A percentile compares a stretch with the other conserved stretches of the same genome.
Conservation (phyloP, 1,140 invertebrate species). For the Drosophila neocordata region DNA sequence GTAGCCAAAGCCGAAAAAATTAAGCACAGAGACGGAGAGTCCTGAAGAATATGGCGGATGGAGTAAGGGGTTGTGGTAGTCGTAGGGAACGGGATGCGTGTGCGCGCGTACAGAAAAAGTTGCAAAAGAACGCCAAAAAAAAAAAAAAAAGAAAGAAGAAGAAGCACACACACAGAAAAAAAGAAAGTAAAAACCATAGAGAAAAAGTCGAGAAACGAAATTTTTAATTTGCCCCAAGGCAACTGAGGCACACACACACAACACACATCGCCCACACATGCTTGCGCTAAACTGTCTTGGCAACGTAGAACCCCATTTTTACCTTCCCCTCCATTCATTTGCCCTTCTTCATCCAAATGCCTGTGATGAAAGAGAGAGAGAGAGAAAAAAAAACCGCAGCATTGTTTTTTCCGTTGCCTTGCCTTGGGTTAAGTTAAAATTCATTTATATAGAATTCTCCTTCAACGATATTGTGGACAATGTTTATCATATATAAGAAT, state of each 20-base stretch:
- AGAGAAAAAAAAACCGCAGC: constrained; percentile 24
- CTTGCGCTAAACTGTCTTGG: constrained; percentile 50
- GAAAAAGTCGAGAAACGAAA: constrained; percentile 78
- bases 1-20: constrained; percentile 38
- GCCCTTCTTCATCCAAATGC: neutral
- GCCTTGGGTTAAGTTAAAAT: constrained; percentile 19
- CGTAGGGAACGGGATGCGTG: constrained; percentile 4
- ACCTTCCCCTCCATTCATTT: neutral
- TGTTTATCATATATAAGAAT: neutral
- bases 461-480: constrained; percentile 2
- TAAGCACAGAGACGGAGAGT: constrained; percentile 19
- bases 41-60: neutral
- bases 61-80: too few species aligned
- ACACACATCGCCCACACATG: constrained; percentile 11
- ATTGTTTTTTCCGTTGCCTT: constrained; percentile 53
- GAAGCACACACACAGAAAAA: constrained; percentile 14
- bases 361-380: too few species aligned
- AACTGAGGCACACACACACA: constrained; percentile 35
- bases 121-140: constrained; percentile 18
- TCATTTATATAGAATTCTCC: constrained; percentile 15
- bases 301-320: constrained; percentile 31
- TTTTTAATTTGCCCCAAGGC: constrained; percentile 80
- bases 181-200: constrained; percentile 69
- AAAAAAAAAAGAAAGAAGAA: constrained; percentile 14
- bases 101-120: constrained; percentile 3